Conservation (phyloP, 2,113 vertebrate genomes). For the Turnix velox region DNA sequence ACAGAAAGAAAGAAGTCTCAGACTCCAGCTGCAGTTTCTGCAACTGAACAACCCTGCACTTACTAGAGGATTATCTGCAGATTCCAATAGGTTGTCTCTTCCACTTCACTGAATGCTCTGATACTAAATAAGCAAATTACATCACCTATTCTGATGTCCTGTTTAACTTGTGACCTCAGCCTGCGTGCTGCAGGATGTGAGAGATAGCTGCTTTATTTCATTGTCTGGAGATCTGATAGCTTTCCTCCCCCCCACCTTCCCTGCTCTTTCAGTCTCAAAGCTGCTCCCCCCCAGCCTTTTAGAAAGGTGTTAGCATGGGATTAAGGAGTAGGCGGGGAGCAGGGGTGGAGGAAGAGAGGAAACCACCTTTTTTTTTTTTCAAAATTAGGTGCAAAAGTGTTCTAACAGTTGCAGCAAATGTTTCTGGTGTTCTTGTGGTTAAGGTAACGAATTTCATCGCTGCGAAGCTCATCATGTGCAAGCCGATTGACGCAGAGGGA, state of each 20-base stretch:
- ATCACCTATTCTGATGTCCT: constrained; percentile 59
- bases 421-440: constrained; percentile 42
- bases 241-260: neutral
- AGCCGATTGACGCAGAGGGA: neutral
- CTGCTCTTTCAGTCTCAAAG: constrained; percentile 6
- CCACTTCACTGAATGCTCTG: constrained; percentile 9
- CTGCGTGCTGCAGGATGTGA: constrained; percentile 36
- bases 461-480: constrained; percentile 60
- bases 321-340: neutral
- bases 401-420: constrained; percentile 52
- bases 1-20: neutral
- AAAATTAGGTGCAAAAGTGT: constrained; percentile 26
- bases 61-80: constrained; percentile 10
- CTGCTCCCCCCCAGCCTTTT: neutral
- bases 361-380: neutral
- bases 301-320: constrained; percentile 42
- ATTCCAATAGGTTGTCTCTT: constrained; percentile 29
- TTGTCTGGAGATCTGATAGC: constrained; percentile 42
- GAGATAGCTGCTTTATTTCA: constrained; percentile 47
- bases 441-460: constrained; percentile 53
- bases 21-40: constrained; percentile 9
- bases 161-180: constrained; percentile 61
- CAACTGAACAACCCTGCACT: neutral
- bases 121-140: constrained; percentile 63
- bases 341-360: neutral